Evolutionary conservation across 2,888 invertebrate genomes (phyloP), one percentile per base, ranked within the genome.

Genomic region (Priocnemis perturbator): DNA sequence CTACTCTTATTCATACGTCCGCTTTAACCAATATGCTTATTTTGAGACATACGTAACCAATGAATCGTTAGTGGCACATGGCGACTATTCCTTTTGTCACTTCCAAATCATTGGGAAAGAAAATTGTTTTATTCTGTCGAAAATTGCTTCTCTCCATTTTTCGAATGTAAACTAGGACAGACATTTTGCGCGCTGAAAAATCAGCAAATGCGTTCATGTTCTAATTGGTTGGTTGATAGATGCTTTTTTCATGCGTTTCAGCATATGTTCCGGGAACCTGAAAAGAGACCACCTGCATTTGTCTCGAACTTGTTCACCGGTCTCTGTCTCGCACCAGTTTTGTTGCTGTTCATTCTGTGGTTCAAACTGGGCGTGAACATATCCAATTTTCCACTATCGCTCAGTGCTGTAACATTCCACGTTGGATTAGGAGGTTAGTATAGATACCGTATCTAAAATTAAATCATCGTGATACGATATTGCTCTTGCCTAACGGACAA

Each of bases 241-340:
- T 19, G 14, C 15, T 52, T 63, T 47, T 21, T 0, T 64, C 21
- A n/a, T 56, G 53, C 58, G 44, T 83, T 88, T 17, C 83, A 91
- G 91, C 99, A 99, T 91, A 89, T 93, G 90, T 99, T 99, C 93
- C 95, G 98, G 55, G 92, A 93, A 85, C 95, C 98, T 0, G 99
- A 99, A 89, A 94, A 95, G 83, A 93, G 98, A 57, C 99, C 99
- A 63, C 92, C 98, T 45, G 94, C 94, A 48, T 88, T 94, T 53
- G 94, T 99, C 64, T 98, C 98, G 0, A 95, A 97, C 89, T 91
- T 97, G 72, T 99, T 98, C 91, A 97, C 98, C 61, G 93, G 92
- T 44, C 91, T 98, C 11, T 95, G 95, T 80, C 91, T 95, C 7
- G 93, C 95, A 44, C 97, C 98, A 30, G 91, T 99, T 73, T 90